Conservation (phyloP, 2,797 vertebrate genomes). For the Ctenochaetus hawaiiensis region DNA sequence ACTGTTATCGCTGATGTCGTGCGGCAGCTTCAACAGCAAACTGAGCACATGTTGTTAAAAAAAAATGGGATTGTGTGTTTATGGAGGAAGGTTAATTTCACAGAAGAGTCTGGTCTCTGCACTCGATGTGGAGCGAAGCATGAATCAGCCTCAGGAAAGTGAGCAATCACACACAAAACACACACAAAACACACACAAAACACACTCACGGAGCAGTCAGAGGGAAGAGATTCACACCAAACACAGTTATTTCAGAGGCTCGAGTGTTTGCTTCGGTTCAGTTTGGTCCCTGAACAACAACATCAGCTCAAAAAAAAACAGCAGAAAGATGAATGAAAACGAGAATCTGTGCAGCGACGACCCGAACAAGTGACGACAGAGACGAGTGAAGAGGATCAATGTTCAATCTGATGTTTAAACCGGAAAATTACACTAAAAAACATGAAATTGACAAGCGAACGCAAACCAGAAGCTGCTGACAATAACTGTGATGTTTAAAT, state of each 20-base stretch:
- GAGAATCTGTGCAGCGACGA: neutral
- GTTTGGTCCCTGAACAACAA: conserved; percentile 14
- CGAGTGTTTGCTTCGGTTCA: conserved; percentile 13
- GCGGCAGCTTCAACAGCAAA: neutral
- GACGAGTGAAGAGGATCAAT: too few species aligned
- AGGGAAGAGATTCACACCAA: conserved; percentile 21
- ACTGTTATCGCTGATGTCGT: conserved; percentile 15
- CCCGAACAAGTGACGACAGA: neutral
- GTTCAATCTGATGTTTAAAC: too few species aligned
- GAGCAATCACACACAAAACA: conserved; percentile 5
- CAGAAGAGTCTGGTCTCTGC: conserved; percentile 1
- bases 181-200: too few species aligned
- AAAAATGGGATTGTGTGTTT: conserved; percentile 1
- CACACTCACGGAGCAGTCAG: neutral
- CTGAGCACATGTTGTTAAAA: neutral
- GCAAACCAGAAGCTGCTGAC: too few species aligned
- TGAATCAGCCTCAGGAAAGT: conserved; percentile 5
- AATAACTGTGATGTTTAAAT: too few species aligned
- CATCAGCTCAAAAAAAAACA: neutral
- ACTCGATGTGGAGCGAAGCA: neutral
- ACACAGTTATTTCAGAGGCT: conserved; percentile 9
- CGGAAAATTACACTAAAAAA: too few species aligned
- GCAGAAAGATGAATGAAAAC: conserved; percentile 7
- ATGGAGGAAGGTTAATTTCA: neutral
- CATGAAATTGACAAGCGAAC: too few species aligned